phyloP scores from a whole-genome alignment of 2,797 vertebrate species.

The Pogoniulus pusillus region DNA sequence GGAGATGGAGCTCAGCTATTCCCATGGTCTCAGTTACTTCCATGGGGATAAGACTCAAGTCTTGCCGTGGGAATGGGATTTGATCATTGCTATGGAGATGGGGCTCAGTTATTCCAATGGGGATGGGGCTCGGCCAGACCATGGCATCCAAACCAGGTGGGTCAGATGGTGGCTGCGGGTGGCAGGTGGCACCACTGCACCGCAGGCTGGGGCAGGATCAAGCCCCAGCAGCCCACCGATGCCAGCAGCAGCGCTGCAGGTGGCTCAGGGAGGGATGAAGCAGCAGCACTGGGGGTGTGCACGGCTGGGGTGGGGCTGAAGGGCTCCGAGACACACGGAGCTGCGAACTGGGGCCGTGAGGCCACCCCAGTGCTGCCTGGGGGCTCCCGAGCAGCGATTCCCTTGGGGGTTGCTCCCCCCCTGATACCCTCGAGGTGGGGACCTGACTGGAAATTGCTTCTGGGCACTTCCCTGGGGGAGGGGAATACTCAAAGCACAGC shows the following conservation, averaged over 20 bases:
- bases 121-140: not conserved
- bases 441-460: accelerated
- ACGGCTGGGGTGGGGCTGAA: not conserved
- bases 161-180: accelerated
- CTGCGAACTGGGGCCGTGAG: accelerated
- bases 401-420: not conserved
- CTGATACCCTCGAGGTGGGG: accelerated
- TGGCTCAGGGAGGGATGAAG: not conserved
- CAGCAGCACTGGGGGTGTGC: accelerated
- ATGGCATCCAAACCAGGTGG: accelerated
- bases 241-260: accelerated
- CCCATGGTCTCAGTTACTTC: not conserved
- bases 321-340: not conserved
- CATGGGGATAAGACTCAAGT: not conserved
- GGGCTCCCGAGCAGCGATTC: not conserved
- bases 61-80: no score
- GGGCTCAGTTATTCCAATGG: no score
- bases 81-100: no score
- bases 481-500: not conserved
- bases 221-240: accelerated
- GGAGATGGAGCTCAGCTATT: no score
- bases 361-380: accelerated
- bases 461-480: not conserved
- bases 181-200: not conserved
- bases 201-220: accelerated